Evolutionary conservation across 2,888 invertebrate species (phyloP).

Genomic region (Rapana venosa): DNA sequence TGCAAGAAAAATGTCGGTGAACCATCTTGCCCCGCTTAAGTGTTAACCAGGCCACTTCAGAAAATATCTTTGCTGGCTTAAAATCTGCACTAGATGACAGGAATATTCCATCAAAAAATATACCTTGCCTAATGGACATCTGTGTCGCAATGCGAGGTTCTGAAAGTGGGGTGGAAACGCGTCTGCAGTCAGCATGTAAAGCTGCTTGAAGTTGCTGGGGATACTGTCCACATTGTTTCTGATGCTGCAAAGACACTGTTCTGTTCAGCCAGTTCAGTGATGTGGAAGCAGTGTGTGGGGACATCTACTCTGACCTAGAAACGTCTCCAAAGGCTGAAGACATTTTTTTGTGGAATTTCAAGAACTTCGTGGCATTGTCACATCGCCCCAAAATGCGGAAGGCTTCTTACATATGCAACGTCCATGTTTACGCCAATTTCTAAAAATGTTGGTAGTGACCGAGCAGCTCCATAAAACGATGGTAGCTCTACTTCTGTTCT

Average conservation of each 20-base stretch:
- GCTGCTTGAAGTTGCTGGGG: conserved; percentile 12
- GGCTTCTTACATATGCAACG: not conserved
- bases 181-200: conserved; percentile 14
- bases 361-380: not conserved
- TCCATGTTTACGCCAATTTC: not conserved
- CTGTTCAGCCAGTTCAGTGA: not conserved
- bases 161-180: conserved; percentile 10
- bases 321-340: not conserved
- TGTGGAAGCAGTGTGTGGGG: not conserved
- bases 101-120: not conserved
- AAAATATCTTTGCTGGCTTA: conserved; percentile 17
- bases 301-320: conserved; percentile 8
- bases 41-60: not conserved
- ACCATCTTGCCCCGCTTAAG: not conserved
- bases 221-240: not conserved
- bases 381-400: not conserved
- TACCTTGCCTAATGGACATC: conserved; percentile 1
- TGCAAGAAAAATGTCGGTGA: not conserved
- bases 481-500: not conserved
- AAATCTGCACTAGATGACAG: not conserved
- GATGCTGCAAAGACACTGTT: conserved; percentile 1
- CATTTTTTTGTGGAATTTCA: not conserved
- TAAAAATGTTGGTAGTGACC: not conserved
- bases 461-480: not conserved
- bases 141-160: conserved; percentile 1